Evolutionary conservation across 2,797 vertebrate genomes (phyloP).

Genomic region (Ara ararauna): DNA sequence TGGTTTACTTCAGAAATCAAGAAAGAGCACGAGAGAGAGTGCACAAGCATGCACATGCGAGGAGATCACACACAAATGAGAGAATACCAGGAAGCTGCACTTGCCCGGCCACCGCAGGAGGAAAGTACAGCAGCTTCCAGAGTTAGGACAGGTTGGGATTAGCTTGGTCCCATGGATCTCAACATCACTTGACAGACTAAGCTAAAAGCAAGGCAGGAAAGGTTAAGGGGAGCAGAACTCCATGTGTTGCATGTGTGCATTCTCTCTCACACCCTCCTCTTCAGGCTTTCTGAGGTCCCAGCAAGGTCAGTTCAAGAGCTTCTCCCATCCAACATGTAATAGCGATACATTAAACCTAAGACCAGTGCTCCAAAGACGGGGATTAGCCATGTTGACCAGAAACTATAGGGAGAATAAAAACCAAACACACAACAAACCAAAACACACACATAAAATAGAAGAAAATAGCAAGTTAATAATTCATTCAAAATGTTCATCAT

Average conservation of each 20-base stretch:
- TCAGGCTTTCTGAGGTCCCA: constrained; percentile 25
- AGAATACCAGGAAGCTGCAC: not conserved
- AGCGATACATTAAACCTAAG: constrained; percentile 89
- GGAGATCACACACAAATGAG: not conserved
- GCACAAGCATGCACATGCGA: accelerated
- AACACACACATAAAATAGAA: not conserved
- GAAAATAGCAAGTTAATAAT: not conserved
- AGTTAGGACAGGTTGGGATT: not conserved
- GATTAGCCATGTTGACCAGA: constrained; percentile 90
- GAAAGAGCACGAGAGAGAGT: not conserved
- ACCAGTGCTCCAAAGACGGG: constrained; percentile 83
- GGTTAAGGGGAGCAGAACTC: not conserved
- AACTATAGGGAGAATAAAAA: constrained; percentile 64
- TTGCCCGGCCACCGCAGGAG: not conserved
- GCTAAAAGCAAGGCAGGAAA: constrained; percentile 13
- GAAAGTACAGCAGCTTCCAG: not conserved
- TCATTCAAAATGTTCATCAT: not conserved
- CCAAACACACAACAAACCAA: not conserved
- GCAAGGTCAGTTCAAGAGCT: constrained; percentile 78
- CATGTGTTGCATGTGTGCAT: not conserved
- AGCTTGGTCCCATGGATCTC: constrained; percentile 34
- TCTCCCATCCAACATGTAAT: constrained; percentile 85
- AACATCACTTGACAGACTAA: not conserved
- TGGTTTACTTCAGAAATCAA: not conserved
- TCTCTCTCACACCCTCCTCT: constrained; percentile 4